phyloP scores from a whole-genome alignment of 2,797 vertebrate species.

The Acridotheres tristis region DNA sequence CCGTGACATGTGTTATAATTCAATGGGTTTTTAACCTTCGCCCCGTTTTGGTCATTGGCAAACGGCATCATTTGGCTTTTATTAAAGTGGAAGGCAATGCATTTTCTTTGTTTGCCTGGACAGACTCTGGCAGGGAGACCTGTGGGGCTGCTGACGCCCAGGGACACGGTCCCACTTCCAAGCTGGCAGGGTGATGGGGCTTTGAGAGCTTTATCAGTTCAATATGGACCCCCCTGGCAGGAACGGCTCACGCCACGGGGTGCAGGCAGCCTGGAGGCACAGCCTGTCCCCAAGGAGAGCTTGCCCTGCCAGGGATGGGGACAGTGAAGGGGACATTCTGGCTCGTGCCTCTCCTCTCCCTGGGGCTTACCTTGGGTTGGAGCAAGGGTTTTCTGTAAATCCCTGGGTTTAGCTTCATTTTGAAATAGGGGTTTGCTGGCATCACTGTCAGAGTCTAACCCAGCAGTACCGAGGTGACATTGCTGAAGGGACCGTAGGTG shows the following conservation, averaged over 20 bases:
- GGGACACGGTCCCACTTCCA: not conserved
- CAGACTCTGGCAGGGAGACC: constrained; percentile 26
- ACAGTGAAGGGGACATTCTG: fast-evolving
- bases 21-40: constrained; percentile 68
- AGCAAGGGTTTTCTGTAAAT: not conserved
- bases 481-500: fast-evolving
- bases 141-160: not conserved
- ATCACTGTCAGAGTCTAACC: fast-evolving
- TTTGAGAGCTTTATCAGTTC: not conserved
- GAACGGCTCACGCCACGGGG: not conserved
- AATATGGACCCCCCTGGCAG: not conserved
- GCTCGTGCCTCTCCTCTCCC: not conserved
- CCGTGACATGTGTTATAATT: constrained; percentile 70
- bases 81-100: constrained; percentile 63
- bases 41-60: constrained; percentile 70
- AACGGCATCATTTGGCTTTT: constrained; percentile 72
- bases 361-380: not conserved
- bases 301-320: not conserved
- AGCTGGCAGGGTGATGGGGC: not conserved
- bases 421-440: not conserved
- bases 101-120: constrained; percentile 49
- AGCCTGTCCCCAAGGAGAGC: not conserved
- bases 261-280: not conserved
- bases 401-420: not conserved
- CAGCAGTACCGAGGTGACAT: fast-evolving